These are phyloP conservation scores for Drosophila rhopaloa DNA, from an alignment of 1,140 invertebrate genomes.

Conservation along the genomic window DNA sequence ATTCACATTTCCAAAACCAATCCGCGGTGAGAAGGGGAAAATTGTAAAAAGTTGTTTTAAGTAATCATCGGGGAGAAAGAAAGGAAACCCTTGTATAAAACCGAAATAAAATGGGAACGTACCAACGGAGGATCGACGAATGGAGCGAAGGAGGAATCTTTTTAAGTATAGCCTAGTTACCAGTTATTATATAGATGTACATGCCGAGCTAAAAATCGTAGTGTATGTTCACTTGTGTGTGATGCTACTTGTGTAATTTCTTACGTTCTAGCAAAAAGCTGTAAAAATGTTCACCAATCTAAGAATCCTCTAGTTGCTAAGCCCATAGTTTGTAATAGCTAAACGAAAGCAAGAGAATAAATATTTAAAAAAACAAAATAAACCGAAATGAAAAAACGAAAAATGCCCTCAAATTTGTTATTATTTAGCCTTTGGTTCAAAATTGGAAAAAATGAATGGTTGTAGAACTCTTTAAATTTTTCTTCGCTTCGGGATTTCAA, in stretches of 20 bases:
- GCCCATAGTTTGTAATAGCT: conserved; percentile 70
- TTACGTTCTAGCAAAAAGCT: conserved; percentile 60
- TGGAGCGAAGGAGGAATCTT: conserved; percentile 1
- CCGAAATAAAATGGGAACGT: conserved; percentile 19
- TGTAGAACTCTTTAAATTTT: neutral
- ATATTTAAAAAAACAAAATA: conserved; percentile 50
- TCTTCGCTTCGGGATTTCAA: conserved; percentile 21
- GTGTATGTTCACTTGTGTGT: conserved; percentile 61
- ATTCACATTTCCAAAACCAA: conserved; percentile 45
- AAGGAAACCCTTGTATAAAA: conserved; percentile 53
- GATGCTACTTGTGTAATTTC: conserved; percentile 67
- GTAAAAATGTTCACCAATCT: conserved; percentile 59
- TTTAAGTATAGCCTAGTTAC: conserved; percentile 27
- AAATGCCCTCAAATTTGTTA: conserved; percentile 38
- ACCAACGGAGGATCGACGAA: conserved; percentile 5
- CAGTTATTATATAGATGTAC: conserved; percentile 22
- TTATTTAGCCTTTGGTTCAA: conserved; percentile 42
- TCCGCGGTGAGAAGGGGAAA: conserved; percentile 1
- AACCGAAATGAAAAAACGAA: conserved; percentile 31
- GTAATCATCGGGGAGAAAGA: conserved; percentile 50
- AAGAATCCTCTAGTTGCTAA: conserved; percentile 41
- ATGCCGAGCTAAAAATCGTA: conserved; percentile 15
- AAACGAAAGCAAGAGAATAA: conserved; percentile 74
- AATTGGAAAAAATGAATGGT: neutral
- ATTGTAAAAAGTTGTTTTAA: conserved; percentile 77